These are phyloP conservation scores for Dicranocentrus wangi DNA, from an alignment of 2,888 invertebrate genomes.

Conservation along the genomic window DNA sequence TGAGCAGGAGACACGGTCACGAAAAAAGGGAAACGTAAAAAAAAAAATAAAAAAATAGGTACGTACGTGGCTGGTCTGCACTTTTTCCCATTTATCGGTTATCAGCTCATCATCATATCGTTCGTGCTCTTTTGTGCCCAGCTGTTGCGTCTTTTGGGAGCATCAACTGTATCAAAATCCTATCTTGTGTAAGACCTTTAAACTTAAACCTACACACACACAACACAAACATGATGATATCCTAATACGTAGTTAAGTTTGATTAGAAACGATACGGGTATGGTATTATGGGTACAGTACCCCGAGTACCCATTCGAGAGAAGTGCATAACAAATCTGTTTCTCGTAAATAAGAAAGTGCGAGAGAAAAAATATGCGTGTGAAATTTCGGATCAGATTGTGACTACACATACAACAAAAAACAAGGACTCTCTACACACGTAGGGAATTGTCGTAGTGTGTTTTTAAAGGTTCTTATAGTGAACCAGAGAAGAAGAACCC, in stretches of 20 bases:
- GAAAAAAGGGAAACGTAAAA: conserved; percentile 11
- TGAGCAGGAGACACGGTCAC: conserved; percentile 30
- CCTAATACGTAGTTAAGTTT: neutral
- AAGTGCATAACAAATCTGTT: neutral
- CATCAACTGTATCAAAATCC: conserved; percentile 23
- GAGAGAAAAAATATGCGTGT: conserved; percentile 40
- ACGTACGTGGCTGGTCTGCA: no score
- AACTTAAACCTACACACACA: neutral
- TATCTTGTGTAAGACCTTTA: conserved; percentile 6
- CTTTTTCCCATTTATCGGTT: conserved; percentile 32
- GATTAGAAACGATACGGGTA: no score
- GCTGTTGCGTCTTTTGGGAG: conserved; percentile 14
- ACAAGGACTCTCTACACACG: no score
- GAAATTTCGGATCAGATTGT: conserved; percentile 36
- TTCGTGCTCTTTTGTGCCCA: conserved; percentile 11
- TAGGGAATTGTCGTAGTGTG: no score
- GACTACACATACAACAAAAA: neutral
- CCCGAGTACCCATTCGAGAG: neutral
- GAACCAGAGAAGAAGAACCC: conserved; percentile 5
- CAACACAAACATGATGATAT: conserved; percentile 1
- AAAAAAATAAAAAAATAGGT: neutral
- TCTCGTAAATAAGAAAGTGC: conserved; percentile 25
- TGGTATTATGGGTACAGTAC: no score
- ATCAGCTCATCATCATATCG: conserved; percentile 31
- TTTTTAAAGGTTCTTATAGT: no score